Evolutionary conservation across 2,113 vertebrate genomes (phyloP).

Genomic region (Dicrurus megarhynchus): DNA sequence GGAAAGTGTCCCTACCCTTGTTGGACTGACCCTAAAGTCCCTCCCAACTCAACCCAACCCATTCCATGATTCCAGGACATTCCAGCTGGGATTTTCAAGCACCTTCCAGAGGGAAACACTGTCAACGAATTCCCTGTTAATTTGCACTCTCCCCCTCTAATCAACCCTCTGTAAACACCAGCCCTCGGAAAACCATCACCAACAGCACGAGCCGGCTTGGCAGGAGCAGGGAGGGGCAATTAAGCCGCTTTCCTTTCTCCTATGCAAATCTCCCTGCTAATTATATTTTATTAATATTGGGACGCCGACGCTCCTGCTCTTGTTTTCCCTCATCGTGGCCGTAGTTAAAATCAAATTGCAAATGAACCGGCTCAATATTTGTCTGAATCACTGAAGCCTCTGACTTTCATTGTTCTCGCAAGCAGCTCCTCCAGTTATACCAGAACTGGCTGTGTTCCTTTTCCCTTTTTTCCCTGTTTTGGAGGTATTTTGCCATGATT

Average conservation of each 20-base stretch:
- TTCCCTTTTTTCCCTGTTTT: not conserved
- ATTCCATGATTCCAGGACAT: accelerated
- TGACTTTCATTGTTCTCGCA: not conserved
- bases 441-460: not conserved
- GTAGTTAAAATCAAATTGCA: conserved; percentile 35
- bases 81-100: not conserved
- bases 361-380: conserved; percentile 17
- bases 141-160: conserved; percentile 11
- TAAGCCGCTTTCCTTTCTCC: conserved; percentile 9
- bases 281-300: conserved; percentile 54
- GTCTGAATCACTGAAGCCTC: conserved; percentile 24
- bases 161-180: conserved; percentile 20
- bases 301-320: not conserved
- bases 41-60: not conserved
- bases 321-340: not conserved
- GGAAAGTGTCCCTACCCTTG: too few species aligned
- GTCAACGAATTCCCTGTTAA: not conserved
- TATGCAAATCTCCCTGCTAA: conserved; percentile 61
- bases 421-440: not conserved
- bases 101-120: not conserved
- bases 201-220: not conserved
- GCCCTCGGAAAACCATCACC: not conserved
- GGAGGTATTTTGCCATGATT: not conserved
- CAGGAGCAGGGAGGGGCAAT: conserved; percentile 8
- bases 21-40: not conserved